Base-by-base conservation (phyloP, 2,888 invertebrate species). In the Panopea generosa region DNA sequence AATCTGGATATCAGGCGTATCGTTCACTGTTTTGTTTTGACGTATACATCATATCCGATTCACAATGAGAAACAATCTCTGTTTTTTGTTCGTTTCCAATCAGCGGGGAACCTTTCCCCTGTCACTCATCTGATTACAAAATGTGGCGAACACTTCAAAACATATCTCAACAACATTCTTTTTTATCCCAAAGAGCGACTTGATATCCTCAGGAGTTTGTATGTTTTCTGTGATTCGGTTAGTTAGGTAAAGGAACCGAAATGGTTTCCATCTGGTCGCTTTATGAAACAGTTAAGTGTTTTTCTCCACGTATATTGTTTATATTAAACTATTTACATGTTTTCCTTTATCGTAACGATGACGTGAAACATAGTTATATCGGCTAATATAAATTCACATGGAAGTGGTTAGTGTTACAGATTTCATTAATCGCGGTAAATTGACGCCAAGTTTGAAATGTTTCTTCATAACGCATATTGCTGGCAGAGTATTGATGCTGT, bases 61-160 rank as follows among this genome's bases (percentile, higher is more conserved):
- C 76, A 73, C 47, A 47, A 67, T 69, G 55, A 52, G 67, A 67
- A 74, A 38, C 52, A 60, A 61, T 55, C 61, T 53, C 50, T 26
- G 62, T 38, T 57, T 69, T 67, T 18, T 63, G 63, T 63, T 65
- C 67, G 59, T 77, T 73, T 76, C 24, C 70, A 63, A 67, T 71
- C 80, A 77, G 67, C 76, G 45, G 76, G 76, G 62, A 38, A 45
- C 70, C 61, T 55, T n/a, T 49, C 18, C 50, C 56, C 61, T 80
- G 80, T 80, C 80, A 74, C 63, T 80, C 80, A 80, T 65, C 27
- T 38, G 70, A 69, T 77, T 66, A 73, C 40, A 67, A 57, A 67
- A 74, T 77, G 71, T 68, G 62, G 76, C 52, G 73, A 72, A 60
- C 71, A 66, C 76, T 80, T 73, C 76, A 80, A 67, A 60, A 72